Base-by-base conservation (phyloP, 1,140 invertebrate species). In the Arion vulgaris region DNA sequence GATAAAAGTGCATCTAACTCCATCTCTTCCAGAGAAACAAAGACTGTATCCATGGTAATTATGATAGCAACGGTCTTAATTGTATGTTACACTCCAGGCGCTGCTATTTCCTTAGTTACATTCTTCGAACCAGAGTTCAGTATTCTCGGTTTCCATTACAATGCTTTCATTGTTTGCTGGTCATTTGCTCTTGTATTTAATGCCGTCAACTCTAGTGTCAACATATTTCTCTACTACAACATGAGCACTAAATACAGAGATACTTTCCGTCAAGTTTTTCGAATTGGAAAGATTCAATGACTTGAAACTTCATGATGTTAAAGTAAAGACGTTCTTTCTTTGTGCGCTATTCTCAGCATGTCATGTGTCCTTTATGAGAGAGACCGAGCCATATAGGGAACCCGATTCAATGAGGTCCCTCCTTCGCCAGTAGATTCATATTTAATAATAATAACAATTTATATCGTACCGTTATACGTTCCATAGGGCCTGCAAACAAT, bases 81-180 rank as follows among this genome's bases (percentile, higher is more conserved):
- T 32, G 38, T 78, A 23, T 66, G 53, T 26, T 78, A 39, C 57
- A 38, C 28, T 7, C 76, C 76, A 2, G 38, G 51, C 13, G 53
- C 15, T 19, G 36, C 45, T 34, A 1, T 78, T 4, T 41, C 32
- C 5, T 13, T 36, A 0, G 76, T 62, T 34, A 34, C 32, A 4
- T 57, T 68, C 34, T 68, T 78, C 51, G 76, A 38, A 17, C 76
- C 76, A 39, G 76, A 78, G 23, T 78, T 78, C 38, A 68, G 76
- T 39, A 78, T 66, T 39, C 53, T 62, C 19, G 62, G 62, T 23
- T 19, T 17, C 13, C 66, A 78, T 36, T 7, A 28, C 38, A 78
- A 78, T n/a, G 19, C 45, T 34, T 78, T 78, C 36, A 28, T 39
- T 32, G 76, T 49, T 19, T 7, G 4, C 34, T 78, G 76, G 76